Conservation (phyloP, 2,113 vertebrate species). For the Anser brachyrhynchus region DNA sequence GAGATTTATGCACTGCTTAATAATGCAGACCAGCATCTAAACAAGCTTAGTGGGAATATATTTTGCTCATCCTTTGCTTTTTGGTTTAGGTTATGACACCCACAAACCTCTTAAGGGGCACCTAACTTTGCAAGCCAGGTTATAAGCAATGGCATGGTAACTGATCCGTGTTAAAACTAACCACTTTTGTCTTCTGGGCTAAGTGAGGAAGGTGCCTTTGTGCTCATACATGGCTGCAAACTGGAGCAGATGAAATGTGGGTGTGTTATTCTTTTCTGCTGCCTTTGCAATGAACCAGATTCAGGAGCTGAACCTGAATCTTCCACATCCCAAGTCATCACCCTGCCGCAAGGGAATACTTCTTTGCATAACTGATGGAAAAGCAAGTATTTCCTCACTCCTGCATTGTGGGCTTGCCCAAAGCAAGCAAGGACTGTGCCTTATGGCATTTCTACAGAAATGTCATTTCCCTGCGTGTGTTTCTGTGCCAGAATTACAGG, state of each 20-base stretch:
- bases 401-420: background rate
- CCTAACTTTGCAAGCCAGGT: background rate
- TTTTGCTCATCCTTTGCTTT: background rate
- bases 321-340: background rate
- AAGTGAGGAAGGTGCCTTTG: background rate
- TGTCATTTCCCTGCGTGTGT: background rate
- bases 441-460: background rate
- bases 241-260: conserved; percentile 36
- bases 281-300: conserved; percentile 7
- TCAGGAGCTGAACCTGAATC: background rate
- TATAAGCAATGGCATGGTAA: background rate
- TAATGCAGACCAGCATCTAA: background rate
- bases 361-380: background rate
- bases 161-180: background rate
- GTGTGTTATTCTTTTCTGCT: background rate
- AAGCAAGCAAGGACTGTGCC: background rate
- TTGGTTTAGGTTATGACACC: background rate
- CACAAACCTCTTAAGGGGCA: background rate
- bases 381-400: background rate
- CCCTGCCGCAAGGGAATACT: background rate
- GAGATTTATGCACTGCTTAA: background rate
- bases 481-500: background rate
- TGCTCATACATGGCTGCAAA: background rate
- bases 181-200: background rate
- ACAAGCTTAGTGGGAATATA: conserved; percentile 9